phyloP scores from a whole-genome alignment of 2,888 invertebrate genomes.

The Ctenicera cuprea region DNA sequence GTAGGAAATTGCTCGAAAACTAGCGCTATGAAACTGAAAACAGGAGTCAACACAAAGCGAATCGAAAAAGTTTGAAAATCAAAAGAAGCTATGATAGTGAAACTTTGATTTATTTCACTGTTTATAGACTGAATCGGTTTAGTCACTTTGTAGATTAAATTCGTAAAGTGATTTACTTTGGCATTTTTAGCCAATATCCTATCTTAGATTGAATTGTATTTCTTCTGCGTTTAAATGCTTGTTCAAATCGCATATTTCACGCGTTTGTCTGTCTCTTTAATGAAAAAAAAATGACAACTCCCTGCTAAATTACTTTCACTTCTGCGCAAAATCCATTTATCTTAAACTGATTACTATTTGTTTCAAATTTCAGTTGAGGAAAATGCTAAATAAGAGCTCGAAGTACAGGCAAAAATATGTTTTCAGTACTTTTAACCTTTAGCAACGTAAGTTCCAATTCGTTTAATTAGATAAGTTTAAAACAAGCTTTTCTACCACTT shows the following conservation, averaged over 20 bases:
- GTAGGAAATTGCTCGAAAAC: conserved; percentile 54
- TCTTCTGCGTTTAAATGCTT: conserved; percentile 7
- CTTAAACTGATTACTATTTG: no score
- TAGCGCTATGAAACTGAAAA: conserved; percentile 54
- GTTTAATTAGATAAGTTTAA: no score
- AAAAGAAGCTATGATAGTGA: conserved; percentile 63
- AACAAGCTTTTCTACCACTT: no score
- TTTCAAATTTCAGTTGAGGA: no score
- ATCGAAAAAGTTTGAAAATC: conserved; percentile 62
- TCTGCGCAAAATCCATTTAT: no score
- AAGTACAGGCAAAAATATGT: no score
- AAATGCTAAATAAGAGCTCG: no score
- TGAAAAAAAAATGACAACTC: neutral
- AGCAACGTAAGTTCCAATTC: no score
- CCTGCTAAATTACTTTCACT: neutral
- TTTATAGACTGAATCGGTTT: conserved; percentile 60
- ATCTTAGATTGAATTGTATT: conserved; percentile 32
- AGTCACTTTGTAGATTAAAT: conserved; percentile 50
- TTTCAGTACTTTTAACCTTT: no score
- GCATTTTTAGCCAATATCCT: conserved; percentile 34
- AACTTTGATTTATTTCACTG: conserved; percentile 64
- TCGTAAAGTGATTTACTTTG: conserved; percentile 38
- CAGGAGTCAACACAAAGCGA: conserved; percentile 57
- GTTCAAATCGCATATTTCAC: conserved; percentile 19
- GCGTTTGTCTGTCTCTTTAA: neutral